Conservation (phyloP, 1,140 invertebrate genomes). For the Hyles euphorbiae region DNA sequence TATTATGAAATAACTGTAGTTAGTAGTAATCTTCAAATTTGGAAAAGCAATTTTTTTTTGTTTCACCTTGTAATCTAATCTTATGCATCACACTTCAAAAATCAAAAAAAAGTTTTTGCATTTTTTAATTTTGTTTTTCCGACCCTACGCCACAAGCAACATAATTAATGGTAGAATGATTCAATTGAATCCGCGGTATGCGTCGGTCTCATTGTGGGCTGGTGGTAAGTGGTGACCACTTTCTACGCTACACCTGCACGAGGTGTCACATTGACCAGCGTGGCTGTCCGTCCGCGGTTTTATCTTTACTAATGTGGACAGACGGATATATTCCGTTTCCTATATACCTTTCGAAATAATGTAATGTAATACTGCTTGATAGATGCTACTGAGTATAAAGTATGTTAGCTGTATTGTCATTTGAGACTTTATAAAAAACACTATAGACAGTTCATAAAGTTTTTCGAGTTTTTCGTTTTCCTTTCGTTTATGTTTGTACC, state of each 20-base stretch:
- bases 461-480: too few species aligned
- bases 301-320: conserved; percentile 10
- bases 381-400: background rate
- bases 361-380: background rate
- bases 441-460: too few species aligned
- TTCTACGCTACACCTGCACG: conserved; percentile 52
- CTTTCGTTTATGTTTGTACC: too few species aligned
- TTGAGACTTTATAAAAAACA: too few species aligned
- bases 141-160: conserved; percentile 33
- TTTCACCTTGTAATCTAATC: too few species aligned
- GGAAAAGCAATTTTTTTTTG: too few species aligned
- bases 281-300: conserved; percentile 26
- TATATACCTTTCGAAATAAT: background rate
- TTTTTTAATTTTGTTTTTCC: conserved; percentile 26
- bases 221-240: conserved; percentile 35
- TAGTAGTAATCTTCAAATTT: too few species aligned
- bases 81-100: too few species aligned
- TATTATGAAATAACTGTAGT: too few species aligned
- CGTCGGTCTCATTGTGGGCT: conserved; percentile 54
- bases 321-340: background rate
- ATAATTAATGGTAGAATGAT: conserved; percentile 56
- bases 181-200: conserved; percentile 65
- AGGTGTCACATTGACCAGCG: conserved; percentile 55
- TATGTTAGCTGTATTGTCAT: background rate
- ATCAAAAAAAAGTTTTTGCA: too few species aligned